Evolutionary conservation across 1,140 invertebrate genomes (phyloP).

Genomic region (Drosophila biarmipes): DNA sequence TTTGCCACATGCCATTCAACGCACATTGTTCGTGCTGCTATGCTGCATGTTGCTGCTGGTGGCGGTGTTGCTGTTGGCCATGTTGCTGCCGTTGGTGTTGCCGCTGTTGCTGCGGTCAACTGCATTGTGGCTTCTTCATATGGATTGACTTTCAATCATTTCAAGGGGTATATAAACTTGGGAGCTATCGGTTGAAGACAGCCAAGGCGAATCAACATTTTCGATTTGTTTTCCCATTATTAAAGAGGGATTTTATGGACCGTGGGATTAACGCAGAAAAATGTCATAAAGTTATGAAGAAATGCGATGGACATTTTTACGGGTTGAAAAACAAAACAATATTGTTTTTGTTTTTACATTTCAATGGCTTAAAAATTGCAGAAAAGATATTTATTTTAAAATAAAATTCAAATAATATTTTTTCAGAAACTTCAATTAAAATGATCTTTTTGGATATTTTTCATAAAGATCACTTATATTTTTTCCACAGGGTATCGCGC

Average conservation of each 20-base stretch:
- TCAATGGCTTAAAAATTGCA: too few relatives aligned
- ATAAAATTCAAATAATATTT: too few relatives aligned
- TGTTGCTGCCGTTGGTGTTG: constrained; percentile 18
- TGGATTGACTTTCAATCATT: constrained; percentile 48
- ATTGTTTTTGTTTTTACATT: too few relatives aligned
- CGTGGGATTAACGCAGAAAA: constrained; percentile 18
- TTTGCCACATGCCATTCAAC: constrained; percentile 72
- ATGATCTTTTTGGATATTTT: background rate
- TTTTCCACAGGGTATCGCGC: constrained; percentile 4
- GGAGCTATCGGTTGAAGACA: constrained; percentile 22
- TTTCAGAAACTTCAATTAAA: background rate
- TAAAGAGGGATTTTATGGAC: constrained; percentile 17
- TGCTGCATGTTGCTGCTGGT: constrained; percentile 34
- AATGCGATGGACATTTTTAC: too few relatives aligned
- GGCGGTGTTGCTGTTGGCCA: constrained; percentile 18
- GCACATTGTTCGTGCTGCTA: constrained; percentile 55
- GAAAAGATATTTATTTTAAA: too few relatives aligned
- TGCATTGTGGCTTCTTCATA: constrained; percentile 51
- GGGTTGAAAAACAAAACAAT: too few relatives aligned
- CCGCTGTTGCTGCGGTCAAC: constrained; percentile 48
- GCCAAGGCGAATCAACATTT: constrained; percentile 4
- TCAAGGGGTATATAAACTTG: constrained; percentile 30
- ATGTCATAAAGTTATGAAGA: background rate
- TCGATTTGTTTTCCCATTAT: constrained; percentile 2
- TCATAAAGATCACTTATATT: background rate